Evolutionary conservation across 2,113 vertebrate species (phyloP).

Genomic region (Daphoenositta chrysoptera): DNA sequence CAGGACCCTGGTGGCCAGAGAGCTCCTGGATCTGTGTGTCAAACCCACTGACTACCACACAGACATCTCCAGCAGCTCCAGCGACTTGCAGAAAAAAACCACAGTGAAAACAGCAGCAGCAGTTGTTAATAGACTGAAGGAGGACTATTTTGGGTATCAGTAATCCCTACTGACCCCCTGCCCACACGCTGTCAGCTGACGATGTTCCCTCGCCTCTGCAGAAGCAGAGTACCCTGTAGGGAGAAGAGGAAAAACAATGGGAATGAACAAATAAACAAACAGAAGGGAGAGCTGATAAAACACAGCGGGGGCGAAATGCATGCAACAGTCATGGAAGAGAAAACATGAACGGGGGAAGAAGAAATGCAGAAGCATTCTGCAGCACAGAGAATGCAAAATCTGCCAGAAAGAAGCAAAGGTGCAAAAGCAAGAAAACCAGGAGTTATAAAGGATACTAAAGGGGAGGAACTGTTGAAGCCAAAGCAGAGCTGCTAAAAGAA

Average conservation of each 20-base stretch:
- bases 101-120: not conserved
- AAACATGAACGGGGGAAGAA: not conserved
- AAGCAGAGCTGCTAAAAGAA: not conserved
- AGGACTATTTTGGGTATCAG: not conserved
- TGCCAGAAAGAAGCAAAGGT: not conserved
- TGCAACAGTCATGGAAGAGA: not conserved
- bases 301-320: not conserved
- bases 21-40: not conserved
- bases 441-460: not conserved
- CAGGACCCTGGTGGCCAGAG: not conserved
- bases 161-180: not conserved
- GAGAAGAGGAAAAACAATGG: not conserved
- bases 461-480: not conserved
- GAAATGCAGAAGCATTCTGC: not conserved
- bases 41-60: not conserved
- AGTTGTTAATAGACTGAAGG: not conserved
- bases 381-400: not conserved
- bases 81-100: not conserved
- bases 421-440: not conserved
- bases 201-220: rapidly evolving
- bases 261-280: not conserved
- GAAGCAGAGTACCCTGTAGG: not conserved
- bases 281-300: not conserved
- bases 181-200: not conserved
- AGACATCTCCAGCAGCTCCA: not conserved